These are phyloP conservation scores for Pundamilia nyererei DNA, from an alignment of 2,113 vertebrate species.

Conservation along the genomic window DNA sequence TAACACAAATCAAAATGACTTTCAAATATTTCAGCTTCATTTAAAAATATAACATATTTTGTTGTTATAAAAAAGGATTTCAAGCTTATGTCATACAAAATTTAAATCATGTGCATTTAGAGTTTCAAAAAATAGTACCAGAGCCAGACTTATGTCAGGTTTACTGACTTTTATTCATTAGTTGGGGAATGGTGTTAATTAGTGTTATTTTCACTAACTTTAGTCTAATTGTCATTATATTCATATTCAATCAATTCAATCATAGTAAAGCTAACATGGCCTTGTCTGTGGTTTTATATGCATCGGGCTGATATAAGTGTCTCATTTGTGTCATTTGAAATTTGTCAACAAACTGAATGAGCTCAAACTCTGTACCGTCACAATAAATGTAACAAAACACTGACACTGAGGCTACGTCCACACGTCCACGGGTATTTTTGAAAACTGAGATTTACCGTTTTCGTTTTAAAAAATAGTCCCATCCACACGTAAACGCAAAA, in stretches of 20 bases:
- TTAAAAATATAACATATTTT: neutral
- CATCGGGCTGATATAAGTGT: neutral
- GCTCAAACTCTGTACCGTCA: neutral
- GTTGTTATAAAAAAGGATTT: neutral
- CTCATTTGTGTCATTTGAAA: neutral
- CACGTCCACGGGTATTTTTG: neutral
- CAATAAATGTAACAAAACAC: neutral
- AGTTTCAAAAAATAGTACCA: neutral
- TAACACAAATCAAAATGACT: neutral
- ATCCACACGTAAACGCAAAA: fast-evolving
- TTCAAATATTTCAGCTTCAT: neutral
- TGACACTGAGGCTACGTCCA: neutral
- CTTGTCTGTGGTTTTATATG: neutral
- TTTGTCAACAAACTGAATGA: neutral
- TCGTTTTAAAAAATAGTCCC: fast-evolving
- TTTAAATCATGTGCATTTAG: neutral
- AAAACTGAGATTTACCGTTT: fast-evolving
- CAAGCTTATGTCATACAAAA: neutral
- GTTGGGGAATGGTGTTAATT: neutral
- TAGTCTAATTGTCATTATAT: neutral
- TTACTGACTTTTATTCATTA: neutral
- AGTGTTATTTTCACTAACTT: neutral
- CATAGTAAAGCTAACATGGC: neutral
- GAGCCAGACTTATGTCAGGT: neutral
- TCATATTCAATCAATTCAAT: neutral